These are phyloP conservation scores for Caenorhabditis sp. DNA, from an alignment of 2,888 invertebrate species.

Conservation along the genomic window DNA sequence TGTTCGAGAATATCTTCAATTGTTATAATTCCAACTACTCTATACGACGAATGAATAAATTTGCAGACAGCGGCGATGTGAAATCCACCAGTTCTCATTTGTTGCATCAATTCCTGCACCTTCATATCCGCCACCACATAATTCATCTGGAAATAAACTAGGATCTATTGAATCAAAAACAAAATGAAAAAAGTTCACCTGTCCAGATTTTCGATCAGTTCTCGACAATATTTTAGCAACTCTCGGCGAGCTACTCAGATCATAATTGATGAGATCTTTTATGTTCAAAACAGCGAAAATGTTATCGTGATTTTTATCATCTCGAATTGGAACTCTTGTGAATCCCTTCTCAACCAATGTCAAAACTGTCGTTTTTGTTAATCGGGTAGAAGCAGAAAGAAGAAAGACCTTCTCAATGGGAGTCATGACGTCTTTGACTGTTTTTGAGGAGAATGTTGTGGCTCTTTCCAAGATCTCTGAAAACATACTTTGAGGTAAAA, in stretches of 20 bases:
- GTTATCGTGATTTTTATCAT: slow-evolving; percentile 21
- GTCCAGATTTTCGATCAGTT: background rate
- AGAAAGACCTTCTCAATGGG: slow-evolving; percentile 38
- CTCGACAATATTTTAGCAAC: slow-evolving; percentile 11
- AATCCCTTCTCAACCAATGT: slow-evolving; percentile 38
- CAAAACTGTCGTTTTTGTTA: slow-evolving; percentile 27
- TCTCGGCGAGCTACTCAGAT: slow-evolving; percentile 16
- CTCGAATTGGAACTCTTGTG: slow-evolving; percentile 32
- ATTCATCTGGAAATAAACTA: slow-evolving; percentile 13
- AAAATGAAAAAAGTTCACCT: background rate
- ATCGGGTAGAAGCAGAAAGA: slow-evolving; percentile 10
- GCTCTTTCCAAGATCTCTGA: slow-evolving; percentile 34
- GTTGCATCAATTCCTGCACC: slow-evolving; percentile 24
- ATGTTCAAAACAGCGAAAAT: slow-evolving; percentile 30
- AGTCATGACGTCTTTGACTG: slow-evolving; percentile 33
- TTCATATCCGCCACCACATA: slow-evolving; percentile 34
- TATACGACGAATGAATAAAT: slow-evolving; percentile 8
- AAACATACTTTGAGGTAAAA: too few species aligned
- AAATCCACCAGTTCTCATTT: slow-evolving; percentile 34
- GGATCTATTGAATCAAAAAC: background rate
- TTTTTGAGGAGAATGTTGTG: slow-evolving; percentile 28
- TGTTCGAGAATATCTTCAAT: slow-evolving; percentile 40
- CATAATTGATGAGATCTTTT: slow-evolving; percentile 24
- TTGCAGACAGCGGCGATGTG: slow-evolving; percentile 34
- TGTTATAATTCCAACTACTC: slow-evolving; percentile 37